Conservation (phyloP, 2,797 vertebrate genomes). For the Sebastes paucispinis region DNA sequence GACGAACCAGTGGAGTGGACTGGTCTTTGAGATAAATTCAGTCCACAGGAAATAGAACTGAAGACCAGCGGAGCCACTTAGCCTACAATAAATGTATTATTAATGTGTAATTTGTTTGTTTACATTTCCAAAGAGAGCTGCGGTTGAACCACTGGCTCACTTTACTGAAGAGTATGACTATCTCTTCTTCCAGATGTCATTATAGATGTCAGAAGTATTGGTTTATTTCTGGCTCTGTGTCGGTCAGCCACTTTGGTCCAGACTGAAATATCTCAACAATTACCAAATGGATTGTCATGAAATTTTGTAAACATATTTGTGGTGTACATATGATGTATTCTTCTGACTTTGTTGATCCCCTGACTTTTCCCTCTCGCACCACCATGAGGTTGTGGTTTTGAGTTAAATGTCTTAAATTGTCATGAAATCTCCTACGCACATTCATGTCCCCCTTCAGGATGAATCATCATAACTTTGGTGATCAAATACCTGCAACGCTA, state of each 20-base stretch:
- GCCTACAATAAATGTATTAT: conserved; percentile 14
- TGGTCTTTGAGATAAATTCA: neutral
- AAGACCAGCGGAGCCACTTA: neutral
- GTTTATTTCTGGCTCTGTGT: neutral
- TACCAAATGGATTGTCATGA: neutral
- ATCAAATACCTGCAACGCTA: too few relatives aligned
- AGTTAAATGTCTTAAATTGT: neutral
- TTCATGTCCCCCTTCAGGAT: neutral
- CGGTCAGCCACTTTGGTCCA: neutral
- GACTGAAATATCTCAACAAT: neutral
- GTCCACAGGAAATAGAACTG: neutral
- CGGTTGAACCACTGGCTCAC: neutral
- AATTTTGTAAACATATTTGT: neutral
- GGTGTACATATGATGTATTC: neutral
- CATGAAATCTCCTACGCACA: neutral
- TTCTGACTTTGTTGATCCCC: neutral
- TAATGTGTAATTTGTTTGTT: conserved; percentile 22
- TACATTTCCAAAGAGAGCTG: conserved; percentile 4
- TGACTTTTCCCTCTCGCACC: neutral
- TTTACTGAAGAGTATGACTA: neutral
- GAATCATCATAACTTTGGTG: neutral
- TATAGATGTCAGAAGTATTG: neutral
- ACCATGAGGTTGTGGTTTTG: neutral
- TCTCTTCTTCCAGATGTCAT: neutral
- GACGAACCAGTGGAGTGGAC: neutral